These are phyloP conservation scores for Zingel zingel DNA, from an alignment of 2,113 vertebrate genomes.

Conservation along the genomic window DNA sequence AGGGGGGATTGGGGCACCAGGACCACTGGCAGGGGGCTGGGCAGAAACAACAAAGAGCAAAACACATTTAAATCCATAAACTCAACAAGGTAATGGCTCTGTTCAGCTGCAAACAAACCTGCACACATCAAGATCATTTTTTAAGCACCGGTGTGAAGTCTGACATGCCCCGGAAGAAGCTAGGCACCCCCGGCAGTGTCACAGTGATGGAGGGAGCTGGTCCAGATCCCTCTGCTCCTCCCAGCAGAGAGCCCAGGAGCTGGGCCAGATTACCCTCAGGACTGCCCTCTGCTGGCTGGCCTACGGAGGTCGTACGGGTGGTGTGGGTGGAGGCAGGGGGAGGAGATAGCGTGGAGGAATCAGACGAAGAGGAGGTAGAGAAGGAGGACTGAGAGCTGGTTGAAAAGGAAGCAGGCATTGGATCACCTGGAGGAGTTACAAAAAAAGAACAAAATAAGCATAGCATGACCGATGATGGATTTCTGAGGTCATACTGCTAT, in stretches of 20 bases:
- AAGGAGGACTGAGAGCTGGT: constrained; percentile 44
- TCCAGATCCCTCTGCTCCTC: constrained; percentile 77
- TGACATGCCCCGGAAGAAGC: constrained; percentile 88
- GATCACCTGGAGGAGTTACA: constrained; percentile 58
- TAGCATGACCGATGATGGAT: no score
- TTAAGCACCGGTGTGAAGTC: constrained; percentile 83
- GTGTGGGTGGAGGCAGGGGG: constrained; percentile 79
- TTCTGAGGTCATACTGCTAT: no score
- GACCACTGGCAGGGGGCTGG: constrained; percentile 50
- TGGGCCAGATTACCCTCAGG: constrained; percentile 76
- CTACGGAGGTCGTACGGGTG: constrained; percentile 77
- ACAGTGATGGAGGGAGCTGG: constrained; percentile 87
- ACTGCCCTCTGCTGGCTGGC: constrained; percentile 71
- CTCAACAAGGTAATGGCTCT: not conserved
- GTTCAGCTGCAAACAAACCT: not conserved
- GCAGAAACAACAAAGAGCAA: constrained; percentile 28
- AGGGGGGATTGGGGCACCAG: constrained; percentile 27
- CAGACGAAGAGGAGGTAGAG: constrained; percentile 72
- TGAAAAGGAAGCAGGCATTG: constrained; percentile 19
- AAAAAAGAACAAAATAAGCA: no score
- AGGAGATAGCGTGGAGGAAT: constrained; percentile 60
- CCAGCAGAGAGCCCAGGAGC: constrained; percentile 86
- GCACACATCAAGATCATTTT: no score
- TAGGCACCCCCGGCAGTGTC: constrained; percentile 86
- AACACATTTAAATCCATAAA: not conserved